phyloP scores from a whole-genome alignment of 2,113 vertebrate genomes.

The Calyptomena viridis region DNA sequence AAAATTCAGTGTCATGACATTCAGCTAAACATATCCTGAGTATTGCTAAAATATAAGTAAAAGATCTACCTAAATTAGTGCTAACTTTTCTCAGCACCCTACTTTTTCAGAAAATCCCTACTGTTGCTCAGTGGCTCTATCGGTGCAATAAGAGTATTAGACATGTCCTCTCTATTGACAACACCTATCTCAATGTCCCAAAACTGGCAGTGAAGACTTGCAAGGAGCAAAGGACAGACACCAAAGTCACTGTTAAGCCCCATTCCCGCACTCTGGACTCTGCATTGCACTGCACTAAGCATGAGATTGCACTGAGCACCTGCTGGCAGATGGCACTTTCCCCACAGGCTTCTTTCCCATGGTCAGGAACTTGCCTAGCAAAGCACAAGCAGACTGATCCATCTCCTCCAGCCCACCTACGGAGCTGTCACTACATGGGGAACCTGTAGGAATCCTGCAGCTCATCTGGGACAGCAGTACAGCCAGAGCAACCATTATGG shows the following conservation, averaged over 20 bases:
- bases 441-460: neutral
- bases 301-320: rapidly evolving
- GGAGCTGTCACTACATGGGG: neutral
- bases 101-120: too few species aligned
- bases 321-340: neutral
- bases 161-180: neutral
- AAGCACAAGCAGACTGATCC: neutral
- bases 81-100: neutral
- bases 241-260: neutral
- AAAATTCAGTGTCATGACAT: neutral
- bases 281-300: neutral
- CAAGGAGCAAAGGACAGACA: neutral
- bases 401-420: neutral
- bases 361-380: neutral
- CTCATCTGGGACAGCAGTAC: neutral
- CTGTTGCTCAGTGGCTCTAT: neutral
- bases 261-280: neutral
- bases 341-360: neutral
- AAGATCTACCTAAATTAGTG: neutral
- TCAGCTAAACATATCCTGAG: neutral
- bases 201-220: neutral
- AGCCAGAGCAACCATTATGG: neutral
- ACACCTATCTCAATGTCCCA: neutral
- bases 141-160: neutral
- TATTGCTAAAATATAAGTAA: neutral